Evolutionary conservation across 2,113 vertebrate species (phyloP).

Genomic region (Amazona guildingii): DNA sequence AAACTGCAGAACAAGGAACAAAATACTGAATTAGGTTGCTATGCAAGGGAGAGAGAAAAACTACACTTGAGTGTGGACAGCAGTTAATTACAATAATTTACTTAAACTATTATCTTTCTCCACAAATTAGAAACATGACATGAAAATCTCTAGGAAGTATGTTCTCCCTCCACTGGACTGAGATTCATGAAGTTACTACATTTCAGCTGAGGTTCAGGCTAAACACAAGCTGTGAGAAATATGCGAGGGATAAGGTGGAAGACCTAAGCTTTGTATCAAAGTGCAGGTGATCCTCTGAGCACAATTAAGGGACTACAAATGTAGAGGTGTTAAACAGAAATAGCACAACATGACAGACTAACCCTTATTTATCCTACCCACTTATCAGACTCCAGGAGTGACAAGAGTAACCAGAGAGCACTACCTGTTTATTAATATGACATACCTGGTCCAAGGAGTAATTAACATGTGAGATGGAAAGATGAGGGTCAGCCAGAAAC

Average conservation of each 20-base stretch:
- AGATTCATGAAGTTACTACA: background rate
- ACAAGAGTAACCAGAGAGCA: background rate
- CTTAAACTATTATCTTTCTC: background rate
- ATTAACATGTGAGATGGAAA: slow-evolving; percentile 94
- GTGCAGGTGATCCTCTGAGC: background rate
- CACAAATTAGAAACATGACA: background rate
- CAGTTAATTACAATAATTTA: background rate
- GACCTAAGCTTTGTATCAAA: background rate
- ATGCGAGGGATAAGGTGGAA: background rate
- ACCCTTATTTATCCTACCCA: background rate
- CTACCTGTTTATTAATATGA: background rate
- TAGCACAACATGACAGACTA: background rate
- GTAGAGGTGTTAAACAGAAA: background rate
- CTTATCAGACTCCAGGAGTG: background rate
- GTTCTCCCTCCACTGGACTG: background rate
- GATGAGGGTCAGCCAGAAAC: slow-evolving; percentile 96
- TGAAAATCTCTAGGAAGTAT: background rate
- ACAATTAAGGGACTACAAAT: background rate
- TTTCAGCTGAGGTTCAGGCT: background rate
- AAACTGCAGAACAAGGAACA: slow-evolving; percentile 78
- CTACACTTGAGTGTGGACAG: background rate
- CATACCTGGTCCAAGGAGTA: slow-evolving; percentile 95
- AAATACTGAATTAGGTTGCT: background rate
- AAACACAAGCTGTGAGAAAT: background rate
- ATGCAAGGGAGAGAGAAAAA: background rate